Evolutionary conservation across 1,140 invertebrate genomes (phyloP).

Genomic region (Cherax destructor): DNA sequence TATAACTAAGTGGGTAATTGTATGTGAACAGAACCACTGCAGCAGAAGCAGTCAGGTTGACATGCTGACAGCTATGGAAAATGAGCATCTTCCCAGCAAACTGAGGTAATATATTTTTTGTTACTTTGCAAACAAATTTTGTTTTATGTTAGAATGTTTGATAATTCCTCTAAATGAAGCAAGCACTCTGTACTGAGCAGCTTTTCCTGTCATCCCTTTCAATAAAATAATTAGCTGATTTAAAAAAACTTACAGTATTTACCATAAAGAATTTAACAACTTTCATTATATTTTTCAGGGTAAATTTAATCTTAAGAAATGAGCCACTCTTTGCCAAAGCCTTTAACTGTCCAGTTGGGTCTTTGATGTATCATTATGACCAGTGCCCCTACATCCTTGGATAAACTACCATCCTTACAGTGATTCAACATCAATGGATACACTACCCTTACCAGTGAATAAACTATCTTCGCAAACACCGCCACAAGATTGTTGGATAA

Average conservation of each 20-base stretch:
- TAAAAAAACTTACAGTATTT: background rate
- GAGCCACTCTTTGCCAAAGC: constrained; percentile 31
- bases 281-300: background rate
- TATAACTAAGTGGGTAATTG: background rate
- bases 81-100: constrained; percentile 22
- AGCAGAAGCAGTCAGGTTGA: constrained; percentile 19
- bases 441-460: background rate
- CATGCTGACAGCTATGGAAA: constrained; percentile 32
- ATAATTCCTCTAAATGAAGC: too few species aligned
- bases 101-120: constrained; percentile 3
- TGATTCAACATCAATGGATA: background rate
- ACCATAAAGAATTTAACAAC: background rate
- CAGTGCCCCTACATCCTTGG: constrained; percentile 16
- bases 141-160: background rate
- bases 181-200: too few species aligned
- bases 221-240: background rate
- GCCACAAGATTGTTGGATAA: background rate
- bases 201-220: too few species aligned
- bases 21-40: constrained; percentile 29
- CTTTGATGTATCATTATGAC: background rate
- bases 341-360: constrained; percentile 3
- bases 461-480: background rate
- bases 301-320: constrained; percentile 14
- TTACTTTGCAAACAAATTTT: background rate
- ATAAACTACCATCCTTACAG: background rate